Base-by-base conservation (phyloP, 1,140 invertebrate genomes). In the Polypedilum pembai region DNA sequence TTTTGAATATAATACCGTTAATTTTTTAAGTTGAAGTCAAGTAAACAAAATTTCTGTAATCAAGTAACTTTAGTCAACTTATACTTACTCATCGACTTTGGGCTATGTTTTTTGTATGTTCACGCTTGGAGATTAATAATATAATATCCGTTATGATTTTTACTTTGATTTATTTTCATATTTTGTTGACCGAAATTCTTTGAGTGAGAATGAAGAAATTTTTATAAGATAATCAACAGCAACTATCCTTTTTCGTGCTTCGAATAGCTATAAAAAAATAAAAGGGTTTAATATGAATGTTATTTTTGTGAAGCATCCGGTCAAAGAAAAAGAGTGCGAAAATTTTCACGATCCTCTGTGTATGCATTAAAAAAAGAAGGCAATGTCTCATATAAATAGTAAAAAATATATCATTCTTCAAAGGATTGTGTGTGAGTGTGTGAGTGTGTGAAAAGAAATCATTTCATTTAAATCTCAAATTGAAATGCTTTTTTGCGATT, bases 401-500 rank as follows among this genome's bases (percentile, higher is more conserved):
- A 56, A 56, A 56, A 56, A 56, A n/a, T n/a, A 56, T 12, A 56
- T n/a, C n/a, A 56, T 56, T 56, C 45, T 56, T 56, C 45, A 56
- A 56, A 56, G 45, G 45, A 56, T 56, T n/a, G n/a, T n/a, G n/a
- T n/a, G 12, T 12, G 45, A n/a, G n/a, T 56, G 45, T 56, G 45
- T n/a, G 12, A 56, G 45, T 15, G 15, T 56, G 15, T 33, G 45
- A 56, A 56, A 56, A 56, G 45, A 56, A 56, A 56, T 56, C 45
- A 56, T n/a, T 56, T 56, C 45, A 56, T 56, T 56, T 56, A 56
- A 56, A 56, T 69, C 65, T 18, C 65, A 69, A 69, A 69, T 21
- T 69, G 65, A 69, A 69, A 69, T 69, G 8, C 17, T 69, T 69
- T 69, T 20, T 69, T 69, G 65, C 17, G 65, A 69, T 69, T 18